These are phyloP conservation scores for Operophtera brumata DNA, from an alignment of 2,888 invertebrate species.

Conservation along the genomic window DNA sequence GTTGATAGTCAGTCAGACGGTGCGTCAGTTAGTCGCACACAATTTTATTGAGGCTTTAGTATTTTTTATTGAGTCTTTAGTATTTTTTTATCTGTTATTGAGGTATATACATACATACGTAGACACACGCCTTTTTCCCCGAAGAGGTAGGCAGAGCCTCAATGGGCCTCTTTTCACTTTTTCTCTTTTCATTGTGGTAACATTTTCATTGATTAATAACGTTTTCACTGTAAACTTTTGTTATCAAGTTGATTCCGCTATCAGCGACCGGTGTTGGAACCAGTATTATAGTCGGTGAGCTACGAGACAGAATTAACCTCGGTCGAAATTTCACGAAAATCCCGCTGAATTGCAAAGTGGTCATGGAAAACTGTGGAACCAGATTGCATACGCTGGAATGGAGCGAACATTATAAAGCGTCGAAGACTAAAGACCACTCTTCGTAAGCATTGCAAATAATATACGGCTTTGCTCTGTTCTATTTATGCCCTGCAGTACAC, in stretches of 20 bases:
- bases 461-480: not conserved
- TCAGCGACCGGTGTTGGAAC: slow-evolving; percentile 83
- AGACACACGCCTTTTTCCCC: too few relatives aligned
- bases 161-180: too few relatives aligned
- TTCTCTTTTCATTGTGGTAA: too few relatives aligned
- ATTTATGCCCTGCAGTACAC: not conserved
- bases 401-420: slow-evolving; percentile 70
- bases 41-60: too few relatives aligned
- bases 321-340: slow-evolving; percentile 83
- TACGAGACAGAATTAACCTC: slow-evolving; percentile 79
- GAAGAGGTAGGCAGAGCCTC: too few relatives aligned
- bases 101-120: too few relatives aligned
- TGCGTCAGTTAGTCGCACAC: too few relatives aligned
- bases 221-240: not conserved
- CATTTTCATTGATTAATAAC: too few relatives aligned
- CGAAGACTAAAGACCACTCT: slow-evolving; percentile 57
- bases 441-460: slow-evolving; percentile 45
- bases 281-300: slow-evolving; percentile 82
- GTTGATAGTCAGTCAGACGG: too few relatives aligned
- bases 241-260: slow-evolving; percentile 59
- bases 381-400: slow-evolving; percentile 76
- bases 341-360: slow-evolving; percentile 61
- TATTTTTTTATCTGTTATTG: too few relatives aligned
- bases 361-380: slow-evolving; percentile 79
- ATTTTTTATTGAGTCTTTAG: too few relatives aligned